Conservation (phyloP, 2,113 vertebrate species). For the Desmodus rotundus region DNA sequence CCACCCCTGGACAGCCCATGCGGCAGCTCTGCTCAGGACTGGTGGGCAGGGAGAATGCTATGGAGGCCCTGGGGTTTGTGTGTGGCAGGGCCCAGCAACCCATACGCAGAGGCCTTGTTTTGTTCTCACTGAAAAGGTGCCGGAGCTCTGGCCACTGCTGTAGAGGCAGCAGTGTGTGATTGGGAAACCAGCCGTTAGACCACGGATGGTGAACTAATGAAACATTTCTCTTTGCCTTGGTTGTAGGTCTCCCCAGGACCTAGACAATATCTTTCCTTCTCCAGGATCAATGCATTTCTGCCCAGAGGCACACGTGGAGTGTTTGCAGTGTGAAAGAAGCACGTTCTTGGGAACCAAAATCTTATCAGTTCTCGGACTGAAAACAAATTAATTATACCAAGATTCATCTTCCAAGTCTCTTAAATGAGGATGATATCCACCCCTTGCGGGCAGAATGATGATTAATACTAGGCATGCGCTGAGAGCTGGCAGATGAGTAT, state of each 20-base stretch:
- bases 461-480: background rate
- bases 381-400: background rate
- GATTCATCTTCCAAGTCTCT: background rate
- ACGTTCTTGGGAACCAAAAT: background rate
- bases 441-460: background rate
- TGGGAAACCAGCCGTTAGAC: constrained; percentile 46
- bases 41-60: background rate
- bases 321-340: background rate
- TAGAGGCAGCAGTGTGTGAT: background rate
- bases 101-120: background rate
- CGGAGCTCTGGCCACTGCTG: background rate
- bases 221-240: background rate
- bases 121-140: constrained; percentile 14
- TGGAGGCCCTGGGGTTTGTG: background rate
- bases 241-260: background rate
- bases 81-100: background rate
- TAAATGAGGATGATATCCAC: background rate
- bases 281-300: background rate
- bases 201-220: background rate
- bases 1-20: background rate
- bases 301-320: background rate
- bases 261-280: background rate
- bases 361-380: background rate
- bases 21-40: background rate
- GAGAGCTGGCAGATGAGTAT: background rate